A percentile compares a stretch with the other conserved stretches of the same genome.
Conservation (phyloP, 2,888 invertebrate genomes). For the Andrena bucephala region DNA sequence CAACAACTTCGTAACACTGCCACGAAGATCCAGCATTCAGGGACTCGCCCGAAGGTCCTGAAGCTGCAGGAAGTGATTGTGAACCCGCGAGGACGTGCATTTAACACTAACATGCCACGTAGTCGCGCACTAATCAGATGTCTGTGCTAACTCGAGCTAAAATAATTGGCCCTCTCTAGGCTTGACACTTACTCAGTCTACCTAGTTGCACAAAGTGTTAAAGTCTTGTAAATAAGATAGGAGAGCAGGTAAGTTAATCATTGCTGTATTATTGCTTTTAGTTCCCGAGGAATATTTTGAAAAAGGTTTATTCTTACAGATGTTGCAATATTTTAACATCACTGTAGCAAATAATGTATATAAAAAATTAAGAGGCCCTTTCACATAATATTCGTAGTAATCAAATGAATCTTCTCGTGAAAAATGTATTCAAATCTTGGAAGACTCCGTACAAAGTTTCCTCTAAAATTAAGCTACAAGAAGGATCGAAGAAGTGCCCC, state of each 20-base stretch:
- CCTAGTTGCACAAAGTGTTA: neutral
- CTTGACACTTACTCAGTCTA: too few relatives aligned
- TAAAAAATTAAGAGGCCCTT: too few relatives aligned
- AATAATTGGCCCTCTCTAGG: neutral
- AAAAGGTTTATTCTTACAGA: neutral
- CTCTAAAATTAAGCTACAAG: neutral
- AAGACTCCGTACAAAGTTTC: neutral
- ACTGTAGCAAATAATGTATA: too few relatives aligned
- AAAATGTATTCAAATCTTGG: too few relatives aligned
- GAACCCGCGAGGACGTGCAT: constrained; percentile 1
- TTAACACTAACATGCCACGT: neutral
- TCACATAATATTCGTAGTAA: too few relatives aligned
- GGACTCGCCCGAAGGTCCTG: neutral
- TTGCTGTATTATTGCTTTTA: neutral
- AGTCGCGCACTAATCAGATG: constrained; percentile 28
- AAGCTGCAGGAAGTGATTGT: constrained; percentile 1
- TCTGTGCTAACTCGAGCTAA: constrained; percentile 29
- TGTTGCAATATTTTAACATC: too few relatives aligned
- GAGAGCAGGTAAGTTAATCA: constrained; percentile 17
- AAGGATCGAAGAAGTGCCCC: neutral
- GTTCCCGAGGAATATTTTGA: neutral
- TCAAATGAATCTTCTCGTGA: too few relatives aligned
- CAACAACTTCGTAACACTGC: neutral
- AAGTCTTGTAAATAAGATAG: constrained; percentile 19
- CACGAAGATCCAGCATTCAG: constrained; percentile 25